phyloP scores from a whole-genome alignment of 2,797 vertebrate species.

The Chelon auratus region DNA sequence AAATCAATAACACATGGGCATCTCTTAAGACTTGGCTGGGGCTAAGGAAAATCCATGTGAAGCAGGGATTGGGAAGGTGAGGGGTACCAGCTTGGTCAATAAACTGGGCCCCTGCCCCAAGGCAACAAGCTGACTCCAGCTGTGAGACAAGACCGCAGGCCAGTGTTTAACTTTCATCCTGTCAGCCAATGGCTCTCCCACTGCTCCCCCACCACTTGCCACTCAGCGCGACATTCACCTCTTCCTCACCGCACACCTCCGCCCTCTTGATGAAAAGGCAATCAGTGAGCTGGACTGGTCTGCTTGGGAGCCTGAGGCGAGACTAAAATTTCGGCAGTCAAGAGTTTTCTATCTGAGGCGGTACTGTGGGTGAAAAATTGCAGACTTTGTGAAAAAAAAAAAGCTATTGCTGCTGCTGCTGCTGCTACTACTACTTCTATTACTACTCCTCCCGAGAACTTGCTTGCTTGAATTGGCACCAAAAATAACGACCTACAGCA shows the following conservation, averaged over 20 bases:
- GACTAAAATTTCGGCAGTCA: conserved; percentile 61
- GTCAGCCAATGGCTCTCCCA: conserved; percentile 76
- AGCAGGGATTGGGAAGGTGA: conserved; percentile 63
- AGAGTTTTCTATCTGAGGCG: conserved; percentile 51
- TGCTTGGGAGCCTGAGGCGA: conserved; percentile 67
- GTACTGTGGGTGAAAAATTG: conserved; percentile 52
- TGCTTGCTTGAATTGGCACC: not conserved
- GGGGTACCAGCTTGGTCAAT: conserved; percentile 71
- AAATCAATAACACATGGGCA: conserved; percentile 68
- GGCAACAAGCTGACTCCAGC: conserved; percentile 73
- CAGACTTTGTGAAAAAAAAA: conserved; percentile 27
- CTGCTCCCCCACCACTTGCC: conserved; percentile 72
- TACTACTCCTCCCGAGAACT: conserved; percentile 1
- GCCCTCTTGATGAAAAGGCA: conserved; percentile 71
- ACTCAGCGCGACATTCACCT: conserved; percentile 78
- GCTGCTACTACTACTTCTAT: not conserved
- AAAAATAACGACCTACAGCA: conserved; percentile 3
- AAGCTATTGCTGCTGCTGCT: not conserved
- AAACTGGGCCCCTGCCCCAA: conserved; percentile 67
- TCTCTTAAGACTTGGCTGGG: conserved; percentile 51
- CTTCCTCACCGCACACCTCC: conserved; percentile 55
- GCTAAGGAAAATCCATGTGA: conserved; percentile 52
- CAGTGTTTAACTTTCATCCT: conserved; percentile 76
- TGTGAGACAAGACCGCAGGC: conserved; percentile 73
- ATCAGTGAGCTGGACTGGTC: conserved; percentile 76